phyloP scores from a whole-genome alignment of 2,888 invertebrate genomes.

The Bursaphelenchus okinawaensis region DNA sequence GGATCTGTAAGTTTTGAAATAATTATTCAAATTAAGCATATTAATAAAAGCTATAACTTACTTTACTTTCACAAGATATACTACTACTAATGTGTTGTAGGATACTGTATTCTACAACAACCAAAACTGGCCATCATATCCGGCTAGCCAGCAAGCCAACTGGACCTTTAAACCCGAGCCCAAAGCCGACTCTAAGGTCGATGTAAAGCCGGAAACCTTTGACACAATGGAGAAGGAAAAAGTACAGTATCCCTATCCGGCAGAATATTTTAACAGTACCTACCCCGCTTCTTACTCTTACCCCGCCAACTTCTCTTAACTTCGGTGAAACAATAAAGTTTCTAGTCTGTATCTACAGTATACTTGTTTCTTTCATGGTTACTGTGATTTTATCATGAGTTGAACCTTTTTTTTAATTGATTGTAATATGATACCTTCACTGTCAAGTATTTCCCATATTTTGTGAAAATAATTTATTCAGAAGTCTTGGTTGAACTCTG shows the following conservation, averaged over 20 bases:
- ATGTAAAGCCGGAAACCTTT: neutral
- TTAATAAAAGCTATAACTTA: too few species aligned
- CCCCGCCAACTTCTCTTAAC: neutral
- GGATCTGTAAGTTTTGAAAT: neutral
- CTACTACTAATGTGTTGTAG: too few species aligned
- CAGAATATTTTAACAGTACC: neutral
- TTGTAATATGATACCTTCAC: neutral
- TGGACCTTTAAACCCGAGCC: neutral
- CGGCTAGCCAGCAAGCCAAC: neutral
- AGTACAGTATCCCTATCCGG: neutral
- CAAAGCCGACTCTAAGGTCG: neutral
- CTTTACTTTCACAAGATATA: too few species aligned
- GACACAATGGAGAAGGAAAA: neutral
- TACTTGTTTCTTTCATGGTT: too few species aligned
- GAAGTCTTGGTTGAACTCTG: neutral
- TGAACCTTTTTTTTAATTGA: neutral
- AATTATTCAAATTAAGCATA: too few species aligned
- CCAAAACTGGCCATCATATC: neutral
- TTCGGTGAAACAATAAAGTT: too few species aligned
- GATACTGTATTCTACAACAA: neutral
- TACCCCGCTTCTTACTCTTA: neutral
- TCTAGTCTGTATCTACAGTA: too few species aligned
- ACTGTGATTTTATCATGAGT: neutral
- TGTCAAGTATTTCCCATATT: too few species aligned
- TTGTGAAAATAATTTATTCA: conserved; percentile 1